Base-by-base conservation (phyloP, 2,113 vertebrate genomes). In the Perca fluviatilis region DNA sequence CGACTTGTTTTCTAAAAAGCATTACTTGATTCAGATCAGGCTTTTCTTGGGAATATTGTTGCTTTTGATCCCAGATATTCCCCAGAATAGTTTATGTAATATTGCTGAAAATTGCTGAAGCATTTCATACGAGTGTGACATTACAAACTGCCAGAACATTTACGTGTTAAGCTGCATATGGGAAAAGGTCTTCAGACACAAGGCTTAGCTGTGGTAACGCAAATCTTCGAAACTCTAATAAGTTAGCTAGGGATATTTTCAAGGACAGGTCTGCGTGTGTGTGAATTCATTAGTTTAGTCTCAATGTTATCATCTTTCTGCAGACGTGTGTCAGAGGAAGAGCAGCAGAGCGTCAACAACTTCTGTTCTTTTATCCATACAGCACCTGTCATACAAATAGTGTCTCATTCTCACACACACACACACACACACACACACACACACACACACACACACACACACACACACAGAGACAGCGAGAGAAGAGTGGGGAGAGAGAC, bases 261-360 rank as follows among this genome's bases (percentile, higher is more conserved):
- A 90, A 84, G 78, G 78, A 68, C 71, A 57, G 6, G 23, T 58
- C 18, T 75, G 77, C 4, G 2, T 77, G 27, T 62, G 58, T 49
- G 61, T 75, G 46, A 50, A 80, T 84, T 74, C 30, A 82, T 82
- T 79, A 50, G 66, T 73, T 84, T 66, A 25, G 53, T 79, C 27
- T 72, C 81, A 89, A 70, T 88, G 78, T 90, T 87, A 84, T 91
- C 89, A 79, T 87, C 86, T 70, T 68, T 57, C 53, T 84, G 65
- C 89, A 89, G 83, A 86, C 19, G 19, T 40, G 47, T 84, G 77
- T 63, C 60, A 62, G 51, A 70, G 11, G 56, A 84, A 82, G 36
- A 85, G 53, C 40, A 76, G 40, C 0, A 2, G 11, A 82, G 74
- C 25, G 3, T 72, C 83, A 80, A 81, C 71, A 72, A 69, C 67